Base-by-base conservation (phyloP, 2,113 vertebrate species). In the Podarcis muralis region DNA sequence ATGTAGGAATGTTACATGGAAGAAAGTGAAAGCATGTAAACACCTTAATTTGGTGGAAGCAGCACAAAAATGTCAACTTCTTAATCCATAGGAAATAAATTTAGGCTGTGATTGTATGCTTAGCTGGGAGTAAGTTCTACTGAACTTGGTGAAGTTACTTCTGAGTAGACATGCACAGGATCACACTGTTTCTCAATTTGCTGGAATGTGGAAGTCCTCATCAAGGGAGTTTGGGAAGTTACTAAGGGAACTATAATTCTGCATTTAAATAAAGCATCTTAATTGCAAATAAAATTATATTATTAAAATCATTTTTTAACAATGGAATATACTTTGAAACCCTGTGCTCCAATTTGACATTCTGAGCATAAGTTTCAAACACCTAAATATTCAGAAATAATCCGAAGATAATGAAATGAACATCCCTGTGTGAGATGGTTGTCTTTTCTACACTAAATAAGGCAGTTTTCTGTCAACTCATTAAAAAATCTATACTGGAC, bases 1-100 rank as follows among this genome's bases (percentile, higher is more conserved):
- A 74, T 90, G 69, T 85, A 89, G 88, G 30, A 66, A 3, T 79
- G 48, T 86, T 62, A 90, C 62, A 68, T 75, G 89, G 59, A 86
- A 72, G 68, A 15, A 80, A 40, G 65, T 80, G 65, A 53, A 90
- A 32, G 13, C 79, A 82, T 90, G 85, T 83, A 86, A 22, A 83
- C 86, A 87, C n/a, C 59, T 83, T 83, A 81, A 53, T 0, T 83
- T 65, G 65, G 72, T 69, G 81, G 85, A 32, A 69, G 87, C 84
- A 90, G 48, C 53, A 83, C 32, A 85, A 92, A 94, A 94, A 90
- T 69, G 0, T 0, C 59, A 77, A 88, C 2, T 4, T 85, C 40
- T 83, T 23, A n/a, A 84, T 84, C 87, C 83, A 18, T 68, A 90
- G 30, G 81, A 35, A 27, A 90, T 20, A 75, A 22, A 76, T 27